phyloP scores from a whole-genome alignment of 2,888 invertebrate species.

The Mechanitis messenoides region DNA sequence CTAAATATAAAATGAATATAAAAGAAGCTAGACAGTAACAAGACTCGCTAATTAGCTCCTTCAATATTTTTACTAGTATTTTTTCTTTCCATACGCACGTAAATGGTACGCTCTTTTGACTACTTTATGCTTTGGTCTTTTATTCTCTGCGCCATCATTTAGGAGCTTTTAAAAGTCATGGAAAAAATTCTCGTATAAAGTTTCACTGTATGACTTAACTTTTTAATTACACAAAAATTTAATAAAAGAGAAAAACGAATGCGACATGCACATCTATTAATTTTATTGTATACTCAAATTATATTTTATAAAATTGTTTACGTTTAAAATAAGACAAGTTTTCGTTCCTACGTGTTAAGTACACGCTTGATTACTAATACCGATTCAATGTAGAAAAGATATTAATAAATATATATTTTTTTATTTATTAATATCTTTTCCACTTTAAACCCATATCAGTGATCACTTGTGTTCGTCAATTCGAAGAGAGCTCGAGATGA shows the following conservation, averaged over 20 bases:
- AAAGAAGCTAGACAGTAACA: conserved; percentile 33
- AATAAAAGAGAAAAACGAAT: too few species aligned
- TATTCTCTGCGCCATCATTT: conserved; percentile 28
- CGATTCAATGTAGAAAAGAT: not conserved
- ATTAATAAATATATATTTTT: not conserved
- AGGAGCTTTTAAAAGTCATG: conserved; percentile 23
- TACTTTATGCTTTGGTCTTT: conserved; percentile 27
- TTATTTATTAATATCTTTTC: too few species aligned
- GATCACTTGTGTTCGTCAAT: too few species aligned
- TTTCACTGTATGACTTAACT: not conserved
- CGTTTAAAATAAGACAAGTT: too few species aligned
- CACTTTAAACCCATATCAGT: too few species aligned
- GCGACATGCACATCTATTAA: too few species aligned
- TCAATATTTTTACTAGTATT: conserved; percentile 31
- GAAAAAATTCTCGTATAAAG: conserved; percentile 10
- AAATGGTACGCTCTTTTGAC: conserved; percentile 24
- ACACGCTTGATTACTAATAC: too few species aligned
- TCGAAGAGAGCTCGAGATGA: too few species aligned
- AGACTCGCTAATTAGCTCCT: conserved; percentile 33
- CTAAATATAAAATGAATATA: conserved; percentile 30
- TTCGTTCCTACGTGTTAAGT: too few species aligned
- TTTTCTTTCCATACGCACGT: conserved; percentile 27
- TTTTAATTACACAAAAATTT: not conserved
- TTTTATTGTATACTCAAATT: too few species aligned
- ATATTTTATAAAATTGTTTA: too few species aligned